Base-by-base conservation (phyloP, 37 sponge, comb jelly and placozoan genomes). In the Hexactinellida sp. region DNA sequence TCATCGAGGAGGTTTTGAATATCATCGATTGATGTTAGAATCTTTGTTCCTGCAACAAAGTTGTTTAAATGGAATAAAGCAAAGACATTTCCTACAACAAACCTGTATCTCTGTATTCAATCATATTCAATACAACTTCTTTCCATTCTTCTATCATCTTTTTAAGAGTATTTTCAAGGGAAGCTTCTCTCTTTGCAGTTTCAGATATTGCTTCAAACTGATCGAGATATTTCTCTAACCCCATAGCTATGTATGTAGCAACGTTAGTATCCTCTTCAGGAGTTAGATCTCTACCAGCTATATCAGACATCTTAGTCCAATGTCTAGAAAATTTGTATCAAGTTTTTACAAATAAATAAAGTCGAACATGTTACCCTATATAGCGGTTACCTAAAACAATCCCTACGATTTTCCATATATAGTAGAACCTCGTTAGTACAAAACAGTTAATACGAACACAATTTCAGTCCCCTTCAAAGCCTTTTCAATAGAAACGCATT, bases 121-220 rank as follows among this genome's bases (percentile, higher is more conserved):
- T 24, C 88, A 84, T 85, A 35, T 37, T 23, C 3, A 32, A 37
- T 23, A 90, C 91, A 3, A 97, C 98, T 39, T 92, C 92, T 54
- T 90, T 92, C 99, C 99, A 99, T 85, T 99, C 99, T 24, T 55
- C 36, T 23, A 94, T 88, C 99, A 99, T 99, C 86, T 92, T 96
- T 38, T 93, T 92, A 89, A 99, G 91, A 83, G 96, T 97, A 82
- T 99, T 99, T 92, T 99, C 99, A 54, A 99, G 91, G 37, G 94
- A 93, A 84, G 87, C 86, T 86, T 99, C 99, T 87, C 96, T 99
- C 92, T 93, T 94, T 36, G 99, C 99, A 34, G 93, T 94, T 83
- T 99, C 99, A 89, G 96, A 95, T 88, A 99, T 95, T 24, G 86
- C 85, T 87, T 99, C 99, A 91, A 99, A 99, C 89, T 94, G 92